Conservation (phyloP, 1,140 invertebrate species). For the Pteromalus puparum region DNA sequence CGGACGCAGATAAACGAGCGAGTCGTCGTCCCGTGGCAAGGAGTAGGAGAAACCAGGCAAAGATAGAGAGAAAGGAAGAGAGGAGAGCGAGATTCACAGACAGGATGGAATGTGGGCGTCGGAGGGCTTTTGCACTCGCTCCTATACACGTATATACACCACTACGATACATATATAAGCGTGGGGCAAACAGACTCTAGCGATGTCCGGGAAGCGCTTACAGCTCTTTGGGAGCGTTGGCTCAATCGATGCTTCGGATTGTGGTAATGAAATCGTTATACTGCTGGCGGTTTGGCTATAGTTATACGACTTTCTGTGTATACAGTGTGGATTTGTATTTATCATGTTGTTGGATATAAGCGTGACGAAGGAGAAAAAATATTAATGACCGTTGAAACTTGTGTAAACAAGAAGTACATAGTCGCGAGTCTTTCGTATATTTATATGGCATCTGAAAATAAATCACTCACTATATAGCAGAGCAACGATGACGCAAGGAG, state of each 20-base stretch:
- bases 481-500: neutral
- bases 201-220: conserved; percentile 61
- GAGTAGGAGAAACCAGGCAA: conserved; percentile 27
- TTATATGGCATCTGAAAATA: neutral
- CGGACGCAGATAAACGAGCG: conserved; percentile 30
- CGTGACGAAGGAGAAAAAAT: too few species aligned
- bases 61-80: conserved; percentile 27
- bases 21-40: conserved; percentile 1
- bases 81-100: conserved; percentile 54
- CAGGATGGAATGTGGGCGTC: conserved; percentile 65
- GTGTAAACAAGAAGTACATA: neutral
- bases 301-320: too few species aligned
- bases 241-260: neutral
- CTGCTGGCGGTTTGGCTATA: too few species aligned
- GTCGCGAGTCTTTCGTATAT: neutral
- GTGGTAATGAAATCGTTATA: neutral
- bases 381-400: neutral
- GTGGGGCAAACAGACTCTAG: conserved; percentile 51
- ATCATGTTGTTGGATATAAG: too few species aligned
- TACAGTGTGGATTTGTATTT: too few species aligned
- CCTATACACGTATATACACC: neutral
- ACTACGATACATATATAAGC: conserved; percentile 31
- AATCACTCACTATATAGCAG: neutral
- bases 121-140: conserved; percentile 11
- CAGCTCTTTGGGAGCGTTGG: neutral